Base-by-base conservation (phyloP, 2,113 vertebrate species). In the Pongo abelii region DNA sequence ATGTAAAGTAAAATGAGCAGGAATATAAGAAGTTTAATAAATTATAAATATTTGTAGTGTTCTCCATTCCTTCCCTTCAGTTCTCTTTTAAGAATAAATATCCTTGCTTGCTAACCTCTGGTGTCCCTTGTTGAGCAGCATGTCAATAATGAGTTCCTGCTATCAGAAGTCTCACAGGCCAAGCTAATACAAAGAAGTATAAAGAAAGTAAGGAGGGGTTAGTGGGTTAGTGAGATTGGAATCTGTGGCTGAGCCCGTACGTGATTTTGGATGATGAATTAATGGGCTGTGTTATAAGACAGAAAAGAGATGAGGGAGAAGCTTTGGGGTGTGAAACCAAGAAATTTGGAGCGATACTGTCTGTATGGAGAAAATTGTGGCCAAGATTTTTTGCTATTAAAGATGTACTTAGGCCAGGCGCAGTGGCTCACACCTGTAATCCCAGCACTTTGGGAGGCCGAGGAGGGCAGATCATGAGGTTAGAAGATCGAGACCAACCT, bases 291-390 rank as follows among this genome's bases (percentile, higher is more conserved):
- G 27, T 59, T 38, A 27, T 52, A 27, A 89, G n/a, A 88, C 18
- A 59, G 25, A 27, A n/a, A 43, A 48, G n/a, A 84, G 84, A 80
- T 79, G 55, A 43, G 17, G 48, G 52, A 50, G 27, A 64, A 20
- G 18, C 30, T 94, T 86, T 50, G 23, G 57, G 16, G 13, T 70
- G 8, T 75, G 57, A 90, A 78, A 89, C 27, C 35, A 59, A 94
- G 30, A 80, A 72, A 91, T 88, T 43, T 74, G 52, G 72, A 52
- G n/a, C 43, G n/a, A 48, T 17, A 7, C 55, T 46, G 12, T 86
- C 48, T 70, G 35, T 69, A 22, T 88, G 94, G 12, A 89, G 48
- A 88, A 93, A 97, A 89, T 38, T 59, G 23, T 89, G 67, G 57
- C 48, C n/a, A 81, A 85, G 50, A 78, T 64, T 46, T 92, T 93